Evolutionary conservation across 1,140 invertebrate genomes (phyloP), one percentile per base, ranked within the genome.

Genomic region (Drosophila neocordata): DNA sequence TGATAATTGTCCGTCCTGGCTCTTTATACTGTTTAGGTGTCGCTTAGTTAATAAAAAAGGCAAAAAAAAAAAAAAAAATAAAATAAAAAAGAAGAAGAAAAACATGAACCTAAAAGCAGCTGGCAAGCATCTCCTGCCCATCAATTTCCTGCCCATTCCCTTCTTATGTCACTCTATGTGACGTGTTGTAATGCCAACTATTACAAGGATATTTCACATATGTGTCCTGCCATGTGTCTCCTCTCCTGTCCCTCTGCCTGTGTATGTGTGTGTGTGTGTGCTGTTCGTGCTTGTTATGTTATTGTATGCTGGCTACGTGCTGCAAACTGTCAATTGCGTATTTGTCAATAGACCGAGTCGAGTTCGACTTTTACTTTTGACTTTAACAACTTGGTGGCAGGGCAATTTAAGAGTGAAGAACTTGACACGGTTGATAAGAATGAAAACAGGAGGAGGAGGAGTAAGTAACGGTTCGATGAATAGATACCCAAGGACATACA

Each of bases 241-340:
- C 24, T 31, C 27, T 31, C 27, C n/a, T n/a, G n/a, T 31, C 27
- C 22, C 18, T 34, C n/a, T 13, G 13, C 15, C 44, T 52, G 12
- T 27, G 22, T 56, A 9, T 44, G 12, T 18, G 15, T 31, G 35
- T 52, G 27, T 44, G 59, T 63, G 53, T 52, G 24, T 53, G 13
- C 31, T 55, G 67, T 77, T 70, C 75, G 66, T 77, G 75, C 67
- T 59, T 75, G 73, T 65, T 60, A 38, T 76, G 61, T 66, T 60
- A 71, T 70, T 77, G 75, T 71, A 56, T 63, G 61, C 15, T 37
- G 53, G 9, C 73, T 77, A 77, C 75, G 75, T 77, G 75, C 75
- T 77, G 57, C 75, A 77, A 77, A 77, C 73, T 71, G 75, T 77
- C 75, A 77, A 77, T 72, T 71, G 73, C 75, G 75, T 72, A 77